Base-by-base conservation (phyloP, 2,113 vertebrate genomes). In the Scomber japonicus region DNA sequence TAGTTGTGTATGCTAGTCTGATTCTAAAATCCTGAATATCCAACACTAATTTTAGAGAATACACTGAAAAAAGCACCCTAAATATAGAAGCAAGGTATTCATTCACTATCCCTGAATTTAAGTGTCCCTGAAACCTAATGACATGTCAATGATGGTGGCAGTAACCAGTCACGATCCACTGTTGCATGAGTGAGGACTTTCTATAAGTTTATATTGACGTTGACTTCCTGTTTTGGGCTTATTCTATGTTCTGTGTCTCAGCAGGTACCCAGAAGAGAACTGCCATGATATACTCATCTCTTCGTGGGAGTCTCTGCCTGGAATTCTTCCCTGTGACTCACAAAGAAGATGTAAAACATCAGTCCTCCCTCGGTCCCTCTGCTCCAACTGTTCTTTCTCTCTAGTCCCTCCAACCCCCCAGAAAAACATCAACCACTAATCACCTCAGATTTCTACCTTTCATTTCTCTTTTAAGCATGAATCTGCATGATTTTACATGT, bases 181-280 rank as follows among this genome's bases (percentile, higher is more conserved):
- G 88, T 91, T 93, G 91, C 91, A 91, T 89, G 90, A 91, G 84
- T 87, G 80, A 88, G 75, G 84, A 86, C 82, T 93, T 91, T 89
- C 86, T 85, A 14, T 45, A 73, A 69, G 55, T 80, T 80, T 62
- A 60, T 51, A 53, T 54, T 4, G 16, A 63, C 60, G 81, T 60
- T 54, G 35, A 69, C 24, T 71, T 83, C 31, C 57, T 60, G 21
- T 70, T 75, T 48, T 31, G 24, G 31, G 51, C 80, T 93, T 81
- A 93, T 75, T 71, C 3, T 81, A 16, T 75, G 46, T 78, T 89
- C 66, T 87, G 14, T 89, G 63, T 89, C 17, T 85, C 62, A 50
- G 77, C 93, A 95, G 94, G 91, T 87, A 21, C 91, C 92, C 83
- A 95, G 94, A 90, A 94, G 93, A 90, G 90, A 93, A 89, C 90